Conservation (phyloP, 2,113 vertebrate species). For the Oncorhynchus kisutch region DNA sequence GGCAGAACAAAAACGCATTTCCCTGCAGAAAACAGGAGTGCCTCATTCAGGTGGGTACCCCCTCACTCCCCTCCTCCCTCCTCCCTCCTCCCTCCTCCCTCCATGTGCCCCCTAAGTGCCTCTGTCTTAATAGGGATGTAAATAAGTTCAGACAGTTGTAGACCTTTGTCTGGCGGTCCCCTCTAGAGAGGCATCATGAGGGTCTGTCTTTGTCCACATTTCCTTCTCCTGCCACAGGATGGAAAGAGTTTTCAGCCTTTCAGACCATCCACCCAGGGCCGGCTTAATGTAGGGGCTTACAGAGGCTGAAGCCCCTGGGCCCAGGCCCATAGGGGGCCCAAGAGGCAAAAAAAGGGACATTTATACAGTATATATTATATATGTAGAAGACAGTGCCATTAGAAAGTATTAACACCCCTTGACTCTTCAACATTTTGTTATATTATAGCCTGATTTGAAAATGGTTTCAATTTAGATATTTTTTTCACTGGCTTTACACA, state of each 20-base stretch:
- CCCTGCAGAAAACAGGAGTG: constrained; percentile 45
- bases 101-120: constrained; percentile 35
- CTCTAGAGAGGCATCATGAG: constrained; percentile 50
- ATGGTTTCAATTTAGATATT: too few species aligned
- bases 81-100: constrained; percentile 17
- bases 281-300: too few species aligned
- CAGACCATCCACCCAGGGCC: neutral
- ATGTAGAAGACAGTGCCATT: too few species aligned
- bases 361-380: too few species aligned
- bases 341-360: too few species aligned
- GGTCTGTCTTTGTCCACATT: constrained; percentile 34
- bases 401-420: too few species aligned
- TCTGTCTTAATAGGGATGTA: constrained; percentile 65
- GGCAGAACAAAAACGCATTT: constrained; percentile 15
- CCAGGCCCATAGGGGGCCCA: too few species aligned
- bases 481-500: too few species aligned
- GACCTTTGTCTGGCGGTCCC: constrained; percentile 61
- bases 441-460: too few species aligned
- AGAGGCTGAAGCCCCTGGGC: too few species aligned
- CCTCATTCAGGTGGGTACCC: constrained; percentile 43
- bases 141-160: constrained; percentile 68
- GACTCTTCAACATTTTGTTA: too few species aligned
- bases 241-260: constrained; percentile 12
- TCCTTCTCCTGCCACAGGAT: constrained; percentile 16
- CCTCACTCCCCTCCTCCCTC: constrained; percentile 6